Conservation (phyloP, 2,888 invertebrate genomes). For the Lysandra coridon region DNA sequence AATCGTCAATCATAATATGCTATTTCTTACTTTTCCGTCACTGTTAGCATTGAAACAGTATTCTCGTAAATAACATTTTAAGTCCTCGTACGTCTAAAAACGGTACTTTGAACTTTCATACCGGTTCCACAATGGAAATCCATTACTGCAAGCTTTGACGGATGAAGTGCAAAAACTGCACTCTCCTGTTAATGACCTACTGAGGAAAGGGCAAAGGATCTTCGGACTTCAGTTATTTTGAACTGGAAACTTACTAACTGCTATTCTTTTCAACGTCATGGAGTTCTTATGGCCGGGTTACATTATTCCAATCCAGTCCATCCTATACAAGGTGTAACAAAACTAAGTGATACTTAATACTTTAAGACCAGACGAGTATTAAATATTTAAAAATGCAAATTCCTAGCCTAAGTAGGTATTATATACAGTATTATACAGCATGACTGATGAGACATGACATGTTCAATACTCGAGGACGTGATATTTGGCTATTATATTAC, state of each 20-base stretch:
- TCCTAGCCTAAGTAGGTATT: not conserved
- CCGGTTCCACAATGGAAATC: constrained; percentile 16
- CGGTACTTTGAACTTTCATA: constrained; percentile 24
- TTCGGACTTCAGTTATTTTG: constrained; percentile 2
- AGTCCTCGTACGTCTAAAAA: not conserved
- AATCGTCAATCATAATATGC: too few species aligned
- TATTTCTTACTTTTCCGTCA: too few species aligned
- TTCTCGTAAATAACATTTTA: not conserved
- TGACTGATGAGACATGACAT: too few species aligned
- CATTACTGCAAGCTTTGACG: constrained; percentile 16
- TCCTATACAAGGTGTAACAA: too few species aligned
- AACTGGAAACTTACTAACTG: constrained; percentile 6
- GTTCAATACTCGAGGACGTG: too few species aligned
- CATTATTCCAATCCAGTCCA: too few species aligned
- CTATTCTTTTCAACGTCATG: not conserved
- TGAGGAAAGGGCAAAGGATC: constrained; percentile 5
- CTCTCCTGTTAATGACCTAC: not conserved
- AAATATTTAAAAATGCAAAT: not conserved
- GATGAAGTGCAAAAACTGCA: constrained; percentile 20
- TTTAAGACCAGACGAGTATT: not conserved
- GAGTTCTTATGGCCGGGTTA: not conserved
- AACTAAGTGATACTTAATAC: too few species aligned
- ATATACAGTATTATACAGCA: too few species aligned
- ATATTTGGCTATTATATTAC: too few species aligned
- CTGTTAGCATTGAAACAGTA: not conserved